Evolutionary conservation across 2,888 invertebrate genomes (phyloP), one percentile per base, ranked within the genome.

Genomic region (Liopterus haemorrhoidalis): DNA sequence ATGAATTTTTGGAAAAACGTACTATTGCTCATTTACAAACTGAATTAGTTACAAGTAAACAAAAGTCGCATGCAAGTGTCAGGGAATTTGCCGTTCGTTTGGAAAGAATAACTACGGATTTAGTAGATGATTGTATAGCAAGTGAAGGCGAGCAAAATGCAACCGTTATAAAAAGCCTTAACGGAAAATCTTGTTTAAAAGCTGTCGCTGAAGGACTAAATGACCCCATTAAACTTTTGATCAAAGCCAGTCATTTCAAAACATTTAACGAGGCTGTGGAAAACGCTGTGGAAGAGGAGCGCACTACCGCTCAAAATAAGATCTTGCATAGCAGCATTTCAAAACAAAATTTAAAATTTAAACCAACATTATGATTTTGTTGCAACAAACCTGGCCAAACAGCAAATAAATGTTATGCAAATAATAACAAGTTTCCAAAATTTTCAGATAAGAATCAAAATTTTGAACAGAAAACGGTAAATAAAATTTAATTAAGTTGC

Each of bases 261-360:
- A 32, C 3, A 11, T 24, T 32, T 24, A 6, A 12, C 25, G 39
- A 45, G 2, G 25, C 45, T 6, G 25, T 45, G 9, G 31, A 31
- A 24, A 18, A 25, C 2, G 45, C 45, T 11, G 18, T 45, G 2
- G 45, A 39, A 24, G 33, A 39, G 18, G 45, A 44, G 16, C 12
- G 32, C 12, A 6, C 15, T 4, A 15, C 16, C 12, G 15, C 12
- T 8, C 11, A 32, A 32, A 32, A 32, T 4, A 12, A 6, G 16
- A 22, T 6, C n/a, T n/a, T n/a, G n/a, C n/a, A n/a, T n/a, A n/a
- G n/a, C 18, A 32, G 3, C 14, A 12, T 11, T 16, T 15, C 12
- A 5, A 15, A 5, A 5, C 4, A 14, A 32, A 4, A 5, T 6
- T 14, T 9, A 32, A 4, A 6, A 9, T 5, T 5, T n/a, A 32